These are phyloP conservation scores for Erebia palarica DNA, from an alignment of 2,888 invertebrate genomes.

Conservation along the genomic window DNA sequence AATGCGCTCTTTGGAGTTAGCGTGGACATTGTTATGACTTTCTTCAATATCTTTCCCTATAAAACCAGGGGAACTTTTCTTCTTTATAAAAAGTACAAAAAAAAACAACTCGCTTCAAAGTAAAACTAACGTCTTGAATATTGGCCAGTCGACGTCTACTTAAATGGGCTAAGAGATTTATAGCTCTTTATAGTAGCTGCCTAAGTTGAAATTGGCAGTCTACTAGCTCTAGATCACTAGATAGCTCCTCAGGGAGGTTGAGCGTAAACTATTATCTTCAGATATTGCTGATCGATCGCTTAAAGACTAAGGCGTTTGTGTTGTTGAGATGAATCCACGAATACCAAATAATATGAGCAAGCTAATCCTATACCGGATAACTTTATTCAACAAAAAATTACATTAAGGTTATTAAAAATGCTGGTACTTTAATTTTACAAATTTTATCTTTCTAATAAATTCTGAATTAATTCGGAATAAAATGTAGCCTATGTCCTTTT, in stretches of 20 bases:
- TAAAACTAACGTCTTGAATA: not conserved
- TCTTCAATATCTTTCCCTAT: too few relatives aligned
- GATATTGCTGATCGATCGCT: slow-evolving; percentile 26
- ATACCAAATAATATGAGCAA: slow-evolving; percentile 19
- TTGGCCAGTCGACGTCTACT: slow-evolving; percentile 16
- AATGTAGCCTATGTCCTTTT: too few relatives aligned
- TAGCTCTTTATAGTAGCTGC: slow-evolving; percentile 14
- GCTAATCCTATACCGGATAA: not conserved
- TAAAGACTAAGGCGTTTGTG: slow-evolving; percentile 17
- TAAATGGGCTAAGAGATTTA: slow-evolving; percentile 24
- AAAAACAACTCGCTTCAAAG: not conserved
- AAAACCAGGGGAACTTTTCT: not conserved
- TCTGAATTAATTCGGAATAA: too few relatives aligned
- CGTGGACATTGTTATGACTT: too few relatives aligned
- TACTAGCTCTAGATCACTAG: slow-evolving; percentile 21
- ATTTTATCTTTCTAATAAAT: too few relatives aligned
- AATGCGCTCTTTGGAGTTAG: too few relatives aligned
- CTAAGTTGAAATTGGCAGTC: slow-evolving; percentile 24
- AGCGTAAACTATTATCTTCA: slow-evolving; percentile 29
- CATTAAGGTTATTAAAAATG: too few relatives aligned
- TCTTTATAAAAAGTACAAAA: not conserved
- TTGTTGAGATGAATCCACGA: slow-evolving; percentile 25
- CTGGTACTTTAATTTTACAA: too few relatives aligned
- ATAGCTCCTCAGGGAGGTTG: slow-evolving; percentile 25
- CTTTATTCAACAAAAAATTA: not conserved